Conservation (phyloP, 1,140 invertebrate species). For the Drosophila tani region DNA sequence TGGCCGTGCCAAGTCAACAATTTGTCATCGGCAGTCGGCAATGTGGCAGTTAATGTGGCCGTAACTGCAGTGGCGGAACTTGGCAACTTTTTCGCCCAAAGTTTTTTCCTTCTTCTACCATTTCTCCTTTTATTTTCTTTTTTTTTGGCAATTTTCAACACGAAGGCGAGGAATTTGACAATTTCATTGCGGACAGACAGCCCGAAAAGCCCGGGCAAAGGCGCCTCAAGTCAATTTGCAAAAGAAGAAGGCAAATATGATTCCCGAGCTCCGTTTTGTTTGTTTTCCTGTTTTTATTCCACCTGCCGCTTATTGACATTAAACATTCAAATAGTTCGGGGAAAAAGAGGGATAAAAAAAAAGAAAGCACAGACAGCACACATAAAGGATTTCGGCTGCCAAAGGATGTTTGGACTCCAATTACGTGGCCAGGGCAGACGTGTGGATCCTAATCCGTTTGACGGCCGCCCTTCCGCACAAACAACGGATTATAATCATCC, state of each 20-base stretch:
- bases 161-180: constrained; percentile 70
- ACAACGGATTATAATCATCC: constrained; percentile 79
- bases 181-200: constrained; percentile 55
- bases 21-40: constrained; percentile 46
- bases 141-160: constrained; percentile 72
- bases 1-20: constrained; percentile 64
- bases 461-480: constrained; percentile 53
- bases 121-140: background rate
- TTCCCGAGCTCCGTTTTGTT: constrained; percentile 4
- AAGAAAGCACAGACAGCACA: constrained; percentile 46
- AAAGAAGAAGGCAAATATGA: constrained; percentile 40
- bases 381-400: constrained; percentile 64
- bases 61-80: constrained; percentile 54
- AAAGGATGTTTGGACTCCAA: constrained; percentile 65
- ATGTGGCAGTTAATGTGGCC: constrained; percentile 34
- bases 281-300: constrained; percentile 21
- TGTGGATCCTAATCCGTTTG: constrained; percentile 72
- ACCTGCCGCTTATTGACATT: constrained; percentile 72
- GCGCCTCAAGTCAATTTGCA: constrained; percentile 55
- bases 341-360: background rate
- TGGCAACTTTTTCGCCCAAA: constrained; percentile 66
- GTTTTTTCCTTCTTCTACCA: constrained; percentile 51
- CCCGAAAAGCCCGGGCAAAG: background rate
- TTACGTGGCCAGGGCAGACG: constrained; percentile 54
- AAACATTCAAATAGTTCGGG: constrained; percentile 74